These are phyloP conservation scores for Ooceraea biroi DNA, from an alignment of 1,140 invertebrate species.

Conservation along the genomic window DNA sequence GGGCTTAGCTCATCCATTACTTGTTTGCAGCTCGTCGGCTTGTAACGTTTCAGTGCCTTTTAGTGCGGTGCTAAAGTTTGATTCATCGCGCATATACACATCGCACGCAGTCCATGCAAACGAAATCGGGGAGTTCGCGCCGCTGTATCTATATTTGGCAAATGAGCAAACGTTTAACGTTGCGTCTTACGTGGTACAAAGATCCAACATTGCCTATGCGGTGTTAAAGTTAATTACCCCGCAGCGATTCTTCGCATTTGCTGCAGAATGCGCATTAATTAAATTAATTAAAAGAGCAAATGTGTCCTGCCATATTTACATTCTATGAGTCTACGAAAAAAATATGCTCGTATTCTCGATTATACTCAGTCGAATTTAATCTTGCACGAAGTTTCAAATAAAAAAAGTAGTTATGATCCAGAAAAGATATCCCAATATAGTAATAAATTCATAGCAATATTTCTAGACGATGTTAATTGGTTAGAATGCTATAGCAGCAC, in stretches of 20 bases:
- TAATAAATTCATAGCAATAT: no score
- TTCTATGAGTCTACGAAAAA: no score
- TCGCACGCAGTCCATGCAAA: conserved; percentile 9
- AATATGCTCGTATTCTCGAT: no score
- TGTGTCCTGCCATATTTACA: not conserved
- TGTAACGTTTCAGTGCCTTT: conserved; percentile 39
- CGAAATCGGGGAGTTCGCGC: conserved; percentile 26
- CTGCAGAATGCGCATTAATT: not conserved
- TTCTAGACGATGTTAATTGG: conserved; percentile 14
- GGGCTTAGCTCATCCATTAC: conserved; percentile 45
- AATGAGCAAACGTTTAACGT: conserved; percentile 42
- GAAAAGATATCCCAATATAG: no score
- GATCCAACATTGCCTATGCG: conserved; percentile 2
- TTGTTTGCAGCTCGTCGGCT: conserved; percentile 15
- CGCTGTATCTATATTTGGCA: conserved; percentile 27
- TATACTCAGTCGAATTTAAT: no score
- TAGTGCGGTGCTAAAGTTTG: conserved; percentile 45
- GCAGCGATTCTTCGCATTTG: not conserved
- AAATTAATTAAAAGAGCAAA: conserved; percentile 4
- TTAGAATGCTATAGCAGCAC: not conserved
- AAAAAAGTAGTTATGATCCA: no score
- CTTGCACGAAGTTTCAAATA: no score
- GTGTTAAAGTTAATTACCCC: not conserved
- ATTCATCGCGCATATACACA: conserved; percentile 21
- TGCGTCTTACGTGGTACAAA: conserved; percentile 13